Percentiles rank a stretch among this genome's conserved stretches.
phyloP scores from a whole-genome alignment of 2,888 invertebrate species.

The Octonoba sinensis region DNA sequence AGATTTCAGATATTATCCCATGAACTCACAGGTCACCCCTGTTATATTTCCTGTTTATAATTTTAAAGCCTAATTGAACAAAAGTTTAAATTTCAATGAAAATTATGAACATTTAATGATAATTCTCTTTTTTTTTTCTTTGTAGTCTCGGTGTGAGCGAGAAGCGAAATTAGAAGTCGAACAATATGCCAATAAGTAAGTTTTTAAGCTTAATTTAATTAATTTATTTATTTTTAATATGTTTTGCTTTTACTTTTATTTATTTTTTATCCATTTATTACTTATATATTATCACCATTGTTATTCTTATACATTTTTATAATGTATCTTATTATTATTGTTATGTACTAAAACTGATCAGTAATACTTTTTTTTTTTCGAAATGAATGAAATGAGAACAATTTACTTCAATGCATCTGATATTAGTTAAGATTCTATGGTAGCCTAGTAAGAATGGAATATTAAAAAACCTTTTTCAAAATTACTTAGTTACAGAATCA shows the following conservation, averaged over 20 bases:
- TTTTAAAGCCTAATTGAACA: neutral
- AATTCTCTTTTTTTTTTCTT: conserved; percentile 10
- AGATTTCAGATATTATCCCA: too few species aligned
- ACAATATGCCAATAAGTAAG: conserved; percentile 78
- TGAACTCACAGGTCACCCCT: too few species aligned
- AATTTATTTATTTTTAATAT: neutral
- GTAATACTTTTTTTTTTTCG: neutral
- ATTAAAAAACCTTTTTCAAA: neutral
- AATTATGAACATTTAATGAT: neutral
- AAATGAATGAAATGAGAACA: too few species aligned
- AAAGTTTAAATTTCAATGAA: too few species aligned
- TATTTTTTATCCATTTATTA: conserved; percentile 2
- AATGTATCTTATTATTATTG: too few species aligned
- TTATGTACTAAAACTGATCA: too few species aligned
- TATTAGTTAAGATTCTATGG: neutral
- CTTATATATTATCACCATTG: too few species aligned
- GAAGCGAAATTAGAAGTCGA: conserved; percentile 85
- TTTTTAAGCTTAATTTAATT: neutral
- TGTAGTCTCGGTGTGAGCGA: conserved; percentile 81
- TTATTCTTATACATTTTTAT: too few species aligned
- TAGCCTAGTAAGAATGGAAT: neutral
- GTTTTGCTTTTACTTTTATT: neutral
- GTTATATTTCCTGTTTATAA: neutral
- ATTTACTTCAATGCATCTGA: neutral
- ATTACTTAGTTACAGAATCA: too few species aligned